phyloP scores from a whole-genome alignment of 2,113 vertebrate genomes.

The Anhinga anhinga region DNA sequence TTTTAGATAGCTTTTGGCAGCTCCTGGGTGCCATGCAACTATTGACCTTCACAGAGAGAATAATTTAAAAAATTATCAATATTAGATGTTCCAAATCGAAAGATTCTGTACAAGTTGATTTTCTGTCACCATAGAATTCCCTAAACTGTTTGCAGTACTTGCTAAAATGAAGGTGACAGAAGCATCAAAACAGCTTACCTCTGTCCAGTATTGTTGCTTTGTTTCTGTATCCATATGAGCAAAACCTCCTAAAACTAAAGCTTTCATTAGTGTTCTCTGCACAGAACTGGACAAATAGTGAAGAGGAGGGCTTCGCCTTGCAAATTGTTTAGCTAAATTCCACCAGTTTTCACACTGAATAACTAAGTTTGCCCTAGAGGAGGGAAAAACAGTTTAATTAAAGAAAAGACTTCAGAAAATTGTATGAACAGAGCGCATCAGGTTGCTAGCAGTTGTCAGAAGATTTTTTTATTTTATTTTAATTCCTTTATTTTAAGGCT shows the following conservation, averaged over 20 bases:
- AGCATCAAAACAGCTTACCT: constrained; percentile 76
- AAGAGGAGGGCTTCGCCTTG: constrained; percentile 91
- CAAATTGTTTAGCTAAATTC: constrained; percentile 97
- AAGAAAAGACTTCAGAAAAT: neutral
- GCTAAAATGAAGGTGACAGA: neutral
- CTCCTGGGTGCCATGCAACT: neutral
- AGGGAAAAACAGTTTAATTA: neutral
- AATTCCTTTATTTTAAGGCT: neutral
- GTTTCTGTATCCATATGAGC: constrained; percentile 97
- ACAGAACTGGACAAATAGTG: constrained; percentile 94
- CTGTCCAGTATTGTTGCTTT: constrained; percentile 98
- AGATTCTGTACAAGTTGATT: neutral
- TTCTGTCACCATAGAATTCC: neutral
- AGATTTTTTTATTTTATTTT: neutral
- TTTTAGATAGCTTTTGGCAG: neutral
- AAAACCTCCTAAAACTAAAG: constrained; percentile 94
- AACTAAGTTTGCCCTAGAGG: constrained; percentile 91
- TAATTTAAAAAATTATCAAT: neutral
- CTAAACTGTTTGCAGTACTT: neutral
- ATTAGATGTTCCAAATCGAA: neutral
- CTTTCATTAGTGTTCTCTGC: constrained; percentile 96
- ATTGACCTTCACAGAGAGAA: neutral
- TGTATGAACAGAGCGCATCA: neutral
- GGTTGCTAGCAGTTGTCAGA: neutral
- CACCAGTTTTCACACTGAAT: constrained; percentile 99